Base-by-base conservation (phyloP, 2,888 invertebrate genomes). In the Thumatha senex region DNA sequence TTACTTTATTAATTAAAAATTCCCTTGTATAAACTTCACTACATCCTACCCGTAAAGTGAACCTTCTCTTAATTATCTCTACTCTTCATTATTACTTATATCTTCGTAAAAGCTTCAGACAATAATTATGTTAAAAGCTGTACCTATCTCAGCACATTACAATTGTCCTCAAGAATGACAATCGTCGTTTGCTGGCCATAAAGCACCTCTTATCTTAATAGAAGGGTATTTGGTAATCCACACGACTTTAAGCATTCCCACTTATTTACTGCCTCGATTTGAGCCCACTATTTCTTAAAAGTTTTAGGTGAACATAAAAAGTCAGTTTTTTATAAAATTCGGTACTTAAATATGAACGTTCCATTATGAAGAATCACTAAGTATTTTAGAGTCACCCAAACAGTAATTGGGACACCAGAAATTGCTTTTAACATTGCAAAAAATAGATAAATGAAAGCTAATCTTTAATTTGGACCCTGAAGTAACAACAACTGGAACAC, bases 131-230 rank as follows among this genome's bases (percentile, higher is more conserved):
- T 12, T 10, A 34, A 7, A 24, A 24, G 13, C 14, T 7, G 39
- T 33, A 40, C 39, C 15, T 50, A 46, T 46, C 12, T 43, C 13
- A 46, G 10, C 24, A 48, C 44, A 41, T 56, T 51, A 51, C 18
- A 62, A 68, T 55, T 39, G 50, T 67, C 45, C 46, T 35, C 42
- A 44, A 61, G 56, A 63, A 66, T 63, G 58, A 65, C 40, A 50
- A 44, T 59, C 41, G 47, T 51, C 55, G 35, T 43, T 33, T 30
- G 41, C 41, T 45, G 34, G 39, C 54, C 41, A 49, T 62, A 69
- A 60, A 67, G 52, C 54, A 48, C 34, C 58, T 60, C 63, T 70
- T 70, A 65, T 65, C 65, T 53, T 46, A 53, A 58, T 62, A 60
- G 53, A 54, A 56, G 56, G 38, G 46, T 56, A 38, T 42, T 18